Conservation (phyloP, 2,113 vertebrate genomes). For the Chloropsis cyanopogon region DNA sequence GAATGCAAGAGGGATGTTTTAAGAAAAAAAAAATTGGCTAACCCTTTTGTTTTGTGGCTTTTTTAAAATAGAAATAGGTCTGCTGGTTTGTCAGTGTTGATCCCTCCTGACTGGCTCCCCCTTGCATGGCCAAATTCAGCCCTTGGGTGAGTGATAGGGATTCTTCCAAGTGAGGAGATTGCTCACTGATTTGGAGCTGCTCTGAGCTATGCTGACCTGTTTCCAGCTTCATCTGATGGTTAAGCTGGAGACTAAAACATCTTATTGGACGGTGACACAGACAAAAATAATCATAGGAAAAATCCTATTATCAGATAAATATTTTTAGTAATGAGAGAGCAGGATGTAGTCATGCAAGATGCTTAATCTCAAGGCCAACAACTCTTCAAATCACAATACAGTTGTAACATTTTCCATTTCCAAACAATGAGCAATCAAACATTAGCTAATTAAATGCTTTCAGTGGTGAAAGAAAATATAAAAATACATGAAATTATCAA, state of each 20-base stretch:
- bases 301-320: not conserved
- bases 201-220: not conserved
- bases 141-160: not conserved
- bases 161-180: not conserved
- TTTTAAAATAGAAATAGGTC: not conserved
- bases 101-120: not conserved
- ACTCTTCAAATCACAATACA: not conserved
- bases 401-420: conserved; percentile 9
- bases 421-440: conserved; percentile 39
- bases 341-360: not conserved
- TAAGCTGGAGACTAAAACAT: not conserved
- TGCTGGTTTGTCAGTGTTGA: not conserved
- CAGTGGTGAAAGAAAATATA: conserved; percentile 45
- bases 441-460: conserved; percentile 45
- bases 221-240: not conserved
- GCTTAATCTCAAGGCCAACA: conserved; percentile 2
- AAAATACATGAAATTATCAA: conserved; percentile 32
- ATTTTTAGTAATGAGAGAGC: conserved; percentile 11
- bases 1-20: not conserved
- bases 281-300: not conserved
- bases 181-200: not conserved
- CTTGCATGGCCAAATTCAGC: not conserved
- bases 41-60: not conserved
- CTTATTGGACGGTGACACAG: not conserved
- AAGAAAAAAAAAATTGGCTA: not conserved